A percentile compares a stretch with the other conserved stretches of the same genome.
Conservation (phyloP, 2,113 vertebrate genomes). For the Picathartes gymnocephalus region DNA sequence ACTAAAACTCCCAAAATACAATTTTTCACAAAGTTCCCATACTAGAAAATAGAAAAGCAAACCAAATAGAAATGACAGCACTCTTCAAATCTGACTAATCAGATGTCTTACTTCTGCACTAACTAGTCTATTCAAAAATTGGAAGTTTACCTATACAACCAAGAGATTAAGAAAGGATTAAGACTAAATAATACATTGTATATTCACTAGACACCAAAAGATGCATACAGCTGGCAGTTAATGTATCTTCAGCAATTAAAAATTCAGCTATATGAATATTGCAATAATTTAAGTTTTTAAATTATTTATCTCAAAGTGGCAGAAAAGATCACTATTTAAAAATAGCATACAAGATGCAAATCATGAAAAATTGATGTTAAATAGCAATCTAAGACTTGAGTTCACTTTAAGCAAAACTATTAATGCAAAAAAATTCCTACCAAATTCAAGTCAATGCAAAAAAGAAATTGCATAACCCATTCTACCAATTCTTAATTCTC, state of each 20-base stretch:
- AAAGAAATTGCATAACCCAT: not conserved
- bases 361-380: conserved; percentile 37
- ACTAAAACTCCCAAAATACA: not conserved
- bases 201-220: not conserved
- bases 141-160: not conserved
- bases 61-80: not conserved
- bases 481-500: conserved; percentile 6
- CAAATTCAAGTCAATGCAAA: not conserved
- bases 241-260: conserved; percentile 39
- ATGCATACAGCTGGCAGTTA: not conserved
- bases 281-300: conserved; percentile 37
- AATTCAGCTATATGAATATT: conserved; percentile 51
- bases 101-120: not conserved
- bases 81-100: not conserved
- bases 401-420: not conserved
- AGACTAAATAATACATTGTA: conserved; percentile 20
- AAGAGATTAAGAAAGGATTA: conserved; percentile 19
- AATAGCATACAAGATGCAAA: conserved; percentile 5
- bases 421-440: not conserved
- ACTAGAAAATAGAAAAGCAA: not conserved
- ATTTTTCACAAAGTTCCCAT: not conserved
- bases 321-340: conserved; percentile 35
- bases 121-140: not conserved
- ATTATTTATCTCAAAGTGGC: conserved; percentile 34
- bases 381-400: not conserved